Percentiles rank a stretch among this genome's conserved stretches.
Evolutionary conservation across 2,888 invertebrate species (phyloP).

Genomic region (Muschampia plurimacula): DNA sequence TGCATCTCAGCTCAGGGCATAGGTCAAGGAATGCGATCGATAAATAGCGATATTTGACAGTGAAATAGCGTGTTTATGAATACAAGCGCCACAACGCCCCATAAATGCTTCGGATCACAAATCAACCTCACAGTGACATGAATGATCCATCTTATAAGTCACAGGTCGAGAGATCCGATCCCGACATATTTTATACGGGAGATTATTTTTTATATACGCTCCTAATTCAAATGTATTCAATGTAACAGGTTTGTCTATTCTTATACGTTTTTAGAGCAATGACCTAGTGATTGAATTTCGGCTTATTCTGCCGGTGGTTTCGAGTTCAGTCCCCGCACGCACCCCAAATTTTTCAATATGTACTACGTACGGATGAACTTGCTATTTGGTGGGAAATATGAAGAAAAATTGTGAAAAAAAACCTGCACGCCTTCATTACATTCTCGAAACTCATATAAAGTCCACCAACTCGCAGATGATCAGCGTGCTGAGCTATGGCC

Average conservation of each 20-base stretch:
- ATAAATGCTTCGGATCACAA: conserved; percentile 61
- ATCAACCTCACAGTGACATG: conserved; percentile 63
- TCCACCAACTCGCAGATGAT: too few species aligned
- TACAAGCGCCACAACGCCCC: conserved; percentile 53
- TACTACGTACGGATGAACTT: too few species aligned
- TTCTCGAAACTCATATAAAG: too few species aligned
- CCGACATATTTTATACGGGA: conserved; percentile 50
- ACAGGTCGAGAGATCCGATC: conserved; percentile 62
- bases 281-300: neutral
- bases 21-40: conserved; percentile 72
- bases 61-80: conserved; percentile 70
- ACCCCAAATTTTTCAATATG: too few species aligned
- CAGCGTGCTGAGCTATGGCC: too few species aligned
- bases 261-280: neutral
- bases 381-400: too few species aligned
- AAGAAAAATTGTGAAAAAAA: too few species aligned
- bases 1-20: conserved; percentile 63
- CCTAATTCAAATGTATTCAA: conserved; percentile 51
- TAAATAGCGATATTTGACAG: conserved; percentile 77
- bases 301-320: neutral
- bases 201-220: conserved; percentile 41
- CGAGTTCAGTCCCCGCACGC: neutral
- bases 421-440: too few species aligned
- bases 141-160: conserved; percentile 68
- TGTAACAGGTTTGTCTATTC: conserved; percentile 48